phyloP scores from a whole-genome alignment of 2,113 vertebrate species.

The Neodontobutis hainanensis region DNA sequence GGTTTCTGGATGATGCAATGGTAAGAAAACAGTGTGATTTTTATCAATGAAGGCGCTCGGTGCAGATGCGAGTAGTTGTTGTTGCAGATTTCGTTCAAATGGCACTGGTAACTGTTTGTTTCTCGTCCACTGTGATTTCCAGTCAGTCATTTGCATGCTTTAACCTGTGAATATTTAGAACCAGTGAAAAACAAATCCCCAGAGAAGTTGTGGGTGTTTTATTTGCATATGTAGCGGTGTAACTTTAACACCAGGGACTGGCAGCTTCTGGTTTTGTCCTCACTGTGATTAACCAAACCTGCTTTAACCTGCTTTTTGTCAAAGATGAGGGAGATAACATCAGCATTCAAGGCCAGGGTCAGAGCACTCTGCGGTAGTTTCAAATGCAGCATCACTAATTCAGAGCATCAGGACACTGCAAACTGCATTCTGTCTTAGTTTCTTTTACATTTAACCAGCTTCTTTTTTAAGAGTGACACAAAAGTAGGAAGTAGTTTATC shows the following conservation, averaged over 20 bases:
- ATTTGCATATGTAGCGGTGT: not conserved
- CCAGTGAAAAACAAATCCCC: not conserved
- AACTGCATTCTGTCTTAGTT: too few species aligned
- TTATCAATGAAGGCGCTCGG: slow-evolving; percentile 4
- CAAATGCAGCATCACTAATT: not conserved
- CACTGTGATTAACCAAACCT: too few species aligned
- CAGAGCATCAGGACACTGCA: not conserved
- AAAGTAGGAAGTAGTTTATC: too few species aligned
- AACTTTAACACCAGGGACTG: too few species aligned
- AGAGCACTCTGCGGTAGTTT: not conserved
- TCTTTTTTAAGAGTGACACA: too few species aligned
- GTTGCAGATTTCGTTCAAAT: too few species aligned
- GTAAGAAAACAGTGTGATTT: slow-evolving; percentile 8
- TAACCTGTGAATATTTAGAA: not conserved
- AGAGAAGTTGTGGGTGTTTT: not conserved
- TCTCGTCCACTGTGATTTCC: not conserved
- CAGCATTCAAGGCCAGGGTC: slow-evolving; percentile 9
- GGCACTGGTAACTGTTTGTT: too few species aligned
- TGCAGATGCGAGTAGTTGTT: not conserved
- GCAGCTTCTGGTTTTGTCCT: too few species aligned
- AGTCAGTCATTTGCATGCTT: not conserved
- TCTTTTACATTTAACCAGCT: too few species aligned
- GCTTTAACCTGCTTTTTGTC: not conserved
- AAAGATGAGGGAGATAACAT: not conserved
- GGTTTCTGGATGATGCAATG: slow-evolving; percentile 33